Percentiles rank a stretch among this genome's conserved stretches.
phyloP scores from a whole-genome alignment of 2,797 vertebrate species.

The Gobio occitaniae region DNA sequence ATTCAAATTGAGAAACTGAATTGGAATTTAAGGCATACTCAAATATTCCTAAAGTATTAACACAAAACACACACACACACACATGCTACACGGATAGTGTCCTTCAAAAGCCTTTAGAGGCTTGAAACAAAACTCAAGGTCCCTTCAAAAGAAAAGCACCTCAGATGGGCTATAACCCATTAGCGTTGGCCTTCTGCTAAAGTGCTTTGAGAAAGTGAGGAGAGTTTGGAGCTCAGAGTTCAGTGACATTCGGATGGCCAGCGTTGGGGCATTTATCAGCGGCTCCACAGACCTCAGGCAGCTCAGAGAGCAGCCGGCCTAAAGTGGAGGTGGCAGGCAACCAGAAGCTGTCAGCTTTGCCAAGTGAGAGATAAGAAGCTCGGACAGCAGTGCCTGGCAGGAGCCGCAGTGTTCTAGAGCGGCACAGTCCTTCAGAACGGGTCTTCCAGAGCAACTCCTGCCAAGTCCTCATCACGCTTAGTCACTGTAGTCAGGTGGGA shows the following conservation, averaged over 20 bases:
- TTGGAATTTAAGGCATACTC: no score
- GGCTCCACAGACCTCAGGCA: slow-evolving; percentile 54
- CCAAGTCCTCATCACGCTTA: slow-evolving; percentile 53
- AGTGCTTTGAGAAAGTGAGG: slow-evolving; percentile 50
- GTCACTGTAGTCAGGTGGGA: slow-evolving; percentile 57
- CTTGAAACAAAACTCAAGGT: neutral
- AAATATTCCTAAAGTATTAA: no score
- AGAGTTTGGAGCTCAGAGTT: slow-evolving; percentile 55
- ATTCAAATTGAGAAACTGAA: neutral
- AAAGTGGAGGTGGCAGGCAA: slow-evolving; percentile 64
- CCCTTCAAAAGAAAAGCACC: neutral
- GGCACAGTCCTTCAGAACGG: slow-evolving; percentile 56
- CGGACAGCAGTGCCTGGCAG: slow-evolving; percentile 59
- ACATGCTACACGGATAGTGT: neutral
- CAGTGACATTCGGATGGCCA: slow-evolving; percentile 57
- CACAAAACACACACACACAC: neutral
- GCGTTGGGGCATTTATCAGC: slow-evolving; percentile 59
- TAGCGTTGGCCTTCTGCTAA: slow-evolving; percentile 54
- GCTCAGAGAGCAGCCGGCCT: slow-evolving; percentile 46
- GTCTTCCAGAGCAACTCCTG: slow-evolving; percentile 40
- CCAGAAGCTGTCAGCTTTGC: slow-evolving; percentile 59
- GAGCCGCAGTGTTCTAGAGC: slow-evolving; percentile 47
- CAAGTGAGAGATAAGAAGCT: slow-evolving; percentile 60
- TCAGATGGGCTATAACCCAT: slow-evolving; percentile 49
- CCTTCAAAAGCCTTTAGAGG: neutral